These are phyloP conservation scores for Bicyclus anynana DNA, from an alignment of 1,140 invertebrate genomes.

Conservation along the genomic window DNA sequence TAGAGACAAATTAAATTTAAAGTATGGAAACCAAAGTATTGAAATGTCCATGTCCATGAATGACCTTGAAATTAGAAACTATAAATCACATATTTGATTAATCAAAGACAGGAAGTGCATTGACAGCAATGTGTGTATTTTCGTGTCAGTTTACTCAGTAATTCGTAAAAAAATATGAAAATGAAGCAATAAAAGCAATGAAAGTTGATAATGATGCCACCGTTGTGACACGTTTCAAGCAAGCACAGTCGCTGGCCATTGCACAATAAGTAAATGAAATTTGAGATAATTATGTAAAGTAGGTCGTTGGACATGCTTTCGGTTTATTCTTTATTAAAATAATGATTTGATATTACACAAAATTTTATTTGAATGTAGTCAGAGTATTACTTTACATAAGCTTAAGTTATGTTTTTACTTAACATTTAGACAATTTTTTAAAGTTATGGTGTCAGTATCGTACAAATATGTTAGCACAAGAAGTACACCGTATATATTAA, in stretches of 20 bases:
- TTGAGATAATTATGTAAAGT: conserved; percentile 52
- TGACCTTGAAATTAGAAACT: background rate
- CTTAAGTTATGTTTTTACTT: background rate
- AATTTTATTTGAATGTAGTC: conserved; percentile 6
- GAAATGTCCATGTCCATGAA: no score
- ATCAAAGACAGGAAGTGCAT: background rate
- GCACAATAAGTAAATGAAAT: conserved; percentile 46
- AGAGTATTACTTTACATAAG: background rate
- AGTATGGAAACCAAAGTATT: no score
- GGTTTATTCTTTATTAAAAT: conserved; percentile 22
- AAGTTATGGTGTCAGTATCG: no score
- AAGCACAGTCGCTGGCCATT: conserved; percentile 59
- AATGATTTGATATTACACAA: conserved; percentile 10
- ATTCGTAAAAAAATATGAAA: conserved; percentile 33
- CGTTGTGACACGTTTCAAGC: conserved; percentile 66
- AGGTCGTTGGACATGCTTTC: conserved; percentile 39
- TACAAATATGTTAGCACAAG: no score
- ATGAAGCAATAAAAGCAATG: conserved; percentile 69
- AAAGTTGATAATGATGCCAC: conserved; percentile 70
- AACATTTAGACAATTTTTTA: no score
- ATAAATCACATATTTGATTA: background rate
- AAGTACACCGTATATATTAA: no score
- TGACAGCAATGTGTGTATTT: no score
- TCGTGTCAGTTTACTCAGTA: background rate
- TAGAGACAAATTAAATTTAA: no score